Conservation (phyloP, 2,113 vertebrate species). For the Poeciliopsis turrubarensis region DNA sequence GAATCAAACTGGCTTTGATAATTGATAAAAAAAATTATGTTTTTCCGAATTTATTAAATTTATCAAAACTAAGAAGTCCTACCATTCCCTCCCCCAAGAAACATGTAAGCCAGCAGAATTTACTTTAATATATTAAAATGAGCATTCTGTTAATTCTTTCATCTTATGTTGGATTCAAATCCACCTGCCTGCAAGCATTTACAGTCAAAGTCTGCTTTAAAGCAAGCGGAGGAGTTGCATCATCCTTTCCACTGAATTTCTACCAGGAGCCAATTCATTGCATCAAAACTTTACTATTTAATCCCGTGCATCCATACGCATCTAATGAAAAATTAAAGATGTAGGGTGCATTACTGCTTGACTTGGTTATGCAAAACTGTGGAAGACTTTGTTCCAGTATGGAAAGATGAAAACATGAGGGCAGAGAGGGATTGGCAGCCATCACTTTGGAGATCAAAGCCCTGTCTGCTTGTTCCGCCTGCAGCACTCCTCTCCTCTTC, state of each 20-base stretch:
- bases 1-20: too few relatives aligned
- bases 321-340: background rate
- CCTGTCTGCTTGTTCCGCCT: slow-evolving; percentile 59
- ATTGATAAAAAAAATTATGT: background rate
- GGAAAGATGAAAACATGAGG: slow-evolving; percentile 1
- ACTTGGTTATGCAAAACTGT: slow-evolving; percentile 32
- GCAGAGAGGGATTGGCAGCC: slow-evolving; percentile 50
- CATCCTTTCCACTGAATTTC: slow-evolving; percentile 28
- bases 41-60: background rate
- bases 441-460: slow-evolving; percentile 72
- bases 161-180: background rate
- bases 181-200: slow-evolving; percentile 47
- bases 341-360: slow-evolving; percentile 22
- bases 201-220: background rate
- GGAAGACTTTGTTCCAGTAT: background rate
- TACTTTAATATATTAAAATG: background rate
- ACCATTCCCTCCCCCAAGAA: background rate
- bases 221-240: slow-evolving; percentile 23
- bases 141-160: background rate
- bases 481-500: slow-evolving; percentile 49
- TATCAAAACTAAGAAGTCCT: background rate
- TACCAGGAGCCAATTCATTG: slow-evolving; percentile 27
- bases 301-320: slow-evolving; percentile 33
- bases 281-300: slow-evolving; percentile 52
- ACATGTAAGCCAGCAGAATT: background rate